Base-by-base conservation (phyloP, 2,888 invertebrate species). In the Drepanosiphum platanoidis region DNA sequence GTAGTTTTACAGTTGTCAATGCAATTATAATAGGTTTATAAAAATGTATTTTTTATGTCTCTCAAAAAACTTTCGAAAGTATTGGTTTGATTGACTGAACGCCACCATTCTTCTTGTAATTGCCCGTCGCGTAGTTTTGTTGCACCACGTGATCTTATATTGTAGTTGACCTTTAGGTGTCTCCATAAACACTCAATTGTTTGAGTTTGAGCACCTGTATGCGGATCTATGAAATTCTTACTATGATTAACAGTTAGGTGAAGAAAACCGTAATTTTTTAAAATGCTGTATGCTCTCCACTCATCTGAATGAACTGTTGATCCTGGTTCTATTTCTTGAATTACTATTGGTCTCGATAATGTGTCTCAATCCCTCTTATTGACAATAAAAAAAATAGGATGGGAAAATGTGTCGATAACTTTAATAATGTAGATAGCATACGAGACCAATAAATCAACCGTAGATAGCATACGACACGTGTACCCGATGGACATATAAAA, bases 161-260 rank as follows among this genome's bases (percentile, higher is more conserved):
- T 70, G 4, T 71, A 42, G 11, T 39, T 71, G 9, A 70, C 39
- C 13, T 71, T 39, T 71, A 39, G 11, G 71, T 39, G 27, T 71
- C 39, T 42, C 39, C 22, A 71, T 71, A 71, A 39, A 71, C 68
- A 68, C 39, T 27, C 27, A 39, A 71, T 39, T 71, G 71, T 71
- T 71, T 71, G 71, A 3, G 71, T 71, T 39, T 71, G 71, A 71
- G n/a, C 39, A 71, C 39, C 71, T 71, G 39, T 71, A 71, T 71
- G 27, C 15, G 27, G 36, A 27, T 71, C 4, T 39, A 71, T 71
- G 39, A 39, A 71, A 13, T n/a, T 39, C 39, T 39, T 42, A 39
- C 39, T 58, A 58, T 58, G 61, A 27, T 27, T 27, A 61, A 61
- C 27, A 61, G 61, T 61, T 61, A n/a, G 61, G n/a, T 22, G 58